Evolutionary conservation across 2,888 invertebrate genomes (phyloP).

Genomic region (Zaprionus obscuricornis): DNA sequence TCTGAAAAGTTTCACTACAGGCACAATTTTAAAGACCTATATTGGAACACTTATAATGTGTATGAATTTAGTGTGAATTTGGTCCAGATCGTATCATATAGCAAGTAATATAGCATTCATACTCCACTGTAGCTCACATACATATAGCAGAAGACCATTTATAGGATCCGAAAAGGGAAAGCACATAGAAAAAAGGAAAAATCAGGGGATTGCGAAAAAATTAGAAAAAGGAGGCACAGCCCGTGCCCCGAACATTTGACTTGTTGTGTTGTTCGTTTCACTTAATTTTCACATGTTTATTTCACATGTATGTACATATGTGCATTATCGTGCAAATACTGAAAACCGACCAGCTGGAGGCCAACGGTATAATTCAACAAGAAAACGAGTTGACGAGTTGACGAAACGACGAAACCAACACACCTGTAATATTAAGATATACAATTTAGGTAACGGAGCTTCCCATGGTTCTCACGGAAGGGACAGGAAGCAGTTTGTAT

Average conservation of each 20-base stretch:
- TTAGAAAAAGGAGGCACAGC: slow-evolving; percentile 21
- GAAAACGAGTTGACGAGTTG: slow-evolving; percentile 31
- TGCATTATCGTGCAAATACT: slow-evolving; percentile 45
- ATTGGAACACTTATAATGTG: too few species aligned
- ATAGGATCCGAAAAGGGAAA: too few species aligned
- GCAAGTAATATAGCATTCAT: too few species aligned
- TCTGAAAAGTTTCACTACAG: too few species aligned
- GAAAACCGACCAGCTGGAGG: slow-evolving; percentile 40
- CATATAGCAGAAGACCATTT: too few species aligned
- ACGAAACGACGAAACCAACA: slow-evolving; percentile 13
- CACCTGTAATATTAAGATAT: slow-evolving; percentile 37
- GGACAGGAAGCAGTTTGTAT: slow-evolving; percentile 73
- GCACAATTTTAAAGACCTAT: too few species aligned
- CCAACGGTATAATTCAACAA: slow-evolving; percentile 32
- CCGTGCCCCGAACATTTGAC: slow-evolving; percentile 68
- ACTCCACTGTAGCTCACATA: too few species aligned
- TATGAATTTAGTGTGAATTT: too few species aligned
- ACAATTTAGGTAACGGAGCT: slow-evolving; percentile 59
- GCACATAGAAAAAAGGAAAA: background rate
- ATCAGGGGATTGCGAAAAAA: too few species aligned
- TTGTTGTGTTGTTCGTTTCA: slow-evolving; percentile 73
- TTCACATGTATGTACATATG: slow-evolving; percentile 57
- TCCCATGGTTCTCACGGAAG: slow-evolving; percentile 70
- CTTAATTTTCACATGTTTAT: slow-evolving; percentile 77
- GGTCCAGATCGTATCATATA: too few species aligned